These are phyloP conservation scores for Creontiades dilutus DNA, from an alignment of 2,888 invertebrate genomes.

Conservation along the genomic window DNA sequence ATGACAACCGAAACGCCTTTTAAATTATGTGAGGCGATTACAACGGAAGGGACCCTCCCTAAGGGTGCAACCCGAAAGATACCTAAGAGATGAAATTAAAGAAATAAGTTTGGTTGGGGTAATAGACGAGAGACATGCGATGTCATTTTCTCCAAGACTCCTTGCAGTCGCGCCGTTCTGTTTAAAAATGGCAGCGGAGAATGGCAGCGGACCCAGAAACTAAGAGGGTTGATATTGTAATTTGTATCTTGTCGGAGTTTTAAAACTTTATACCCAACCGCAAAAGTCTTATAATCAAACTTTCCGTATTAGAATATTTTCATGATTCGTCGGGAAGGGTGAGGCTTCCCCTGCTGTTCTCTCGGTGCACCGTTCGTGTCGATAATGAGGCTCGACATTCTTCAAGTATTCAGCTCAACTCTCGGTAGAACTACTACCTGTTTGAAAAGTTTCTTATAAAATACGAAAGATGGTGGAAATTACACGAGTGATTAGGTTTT, in stretches of 20 bases:
- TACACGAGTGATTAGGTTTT: background rate
- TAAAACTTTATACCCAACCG: constrained; percentile 58
- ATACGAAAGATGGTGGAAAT: background rate
- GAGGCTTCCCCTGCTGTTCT: background rate
- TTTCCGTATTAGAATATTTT: constrained; percentile 57
- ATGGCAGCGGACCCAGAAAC: constrained; percentile 11
- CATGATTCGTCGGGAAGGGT: constrained; percentile 43
- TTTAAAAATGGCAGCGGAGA: constrained; percentile 35
- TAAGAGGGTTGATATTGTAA: constrained; percentile 46
- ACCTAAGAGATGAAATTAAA: constrained; percentile 57
- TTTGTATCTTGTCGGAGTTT: constrained; percentile 56
- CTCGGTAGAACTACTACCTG: constrained; percentile 10
- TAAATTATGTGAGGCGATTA: constrained; percentile 55
- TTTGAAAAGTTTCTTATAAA: background rate
- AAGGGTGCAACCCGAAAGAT: constrained; percentile 30
- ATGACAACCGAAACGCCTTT: constrained; percentile 60
- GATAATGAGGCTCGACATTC: constrained; percentile 47
- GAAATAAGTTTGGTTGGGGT: constrained; percentile 53
- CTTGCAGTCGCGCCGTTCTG: constrained; percentile 13
- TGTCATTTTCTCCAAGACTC: constrained; percentile 47
- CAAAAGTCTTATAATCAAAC: constrained; percentile 66
- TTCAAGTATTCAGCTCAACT: constrained; percentile 42
- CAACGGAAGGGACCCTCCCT: constrained; percentile 12
- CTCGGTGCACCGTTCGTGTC: constrained; percentile 12
- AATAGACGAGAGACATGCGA: constrained; percentile 61